These are phyloP conservation scores for Belonocnema kinseyi DNA, from an alignment of 1,140 invertebrate genomes.

Conservation along the genomic window DNA sequence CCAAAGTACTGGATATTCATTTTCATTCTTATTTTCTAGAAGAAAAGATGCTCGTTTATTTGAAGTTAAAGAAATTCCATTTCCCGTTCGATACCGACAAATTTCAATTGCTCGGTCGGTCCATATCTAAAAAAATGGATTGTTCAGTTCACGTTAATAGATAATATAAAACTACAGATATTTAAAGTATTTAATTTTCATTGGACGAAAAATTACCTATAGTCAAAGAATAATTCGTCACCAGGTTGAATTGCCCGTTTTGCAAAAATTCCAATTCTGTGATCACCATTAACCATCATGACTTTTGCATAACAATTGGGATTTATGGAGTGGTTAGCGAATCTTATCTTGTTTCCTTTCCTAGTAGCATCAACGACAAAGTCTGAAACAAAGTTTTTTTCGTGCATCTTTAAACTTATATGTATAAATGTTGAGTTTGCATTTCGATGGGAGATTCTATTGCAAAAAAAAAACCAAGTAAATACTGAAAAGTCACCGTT, in stretches of 20 bases:
- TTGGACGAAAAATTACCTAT: constrained; percentile 74
- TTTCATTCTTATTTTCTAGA: too few relatives aligned
- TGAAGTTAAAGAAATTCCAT: constrained; percentile 88
- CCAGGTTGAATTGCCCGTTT: constrained; percentile 96
- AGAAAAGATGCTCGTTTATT: too few relatives aligned
- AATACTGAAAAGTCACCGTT: constrained; percentile 79
- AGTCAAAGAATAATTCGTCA: constrained; percentile 97
- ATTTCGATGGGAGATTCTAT: neutral
- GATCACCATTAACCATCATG: constrained; percentile 99
- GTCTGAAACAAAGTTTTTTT: constrained; percentile 76
- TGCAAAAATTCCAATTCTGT: constrained; percentile 99
- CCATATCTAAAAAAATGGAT: constrained; percentile 85
- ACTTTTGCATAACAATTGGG: constrained; percentile 99
- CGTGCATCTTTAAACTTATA: constrained; percentile 10
- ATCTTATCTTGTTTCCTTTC: constrained; percentile 99
- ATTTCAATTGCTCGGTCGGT: constrained; percentile 97
- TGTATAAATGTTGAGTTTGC: neutral
- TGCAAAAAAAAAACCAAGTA: neutral
- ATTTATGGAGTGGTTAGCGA: constrained; percentile 99
- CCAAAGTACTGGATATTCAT: too few relatives aligned
- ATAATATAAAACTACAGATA: neutral
- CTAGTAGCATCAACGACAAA: constrained; percentile 99
- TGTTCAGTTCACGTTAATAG: neutral
- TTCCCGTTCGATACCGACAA: constrained; percentile 97
- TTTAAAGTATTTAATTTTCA: neutral